Percentiles rank a stretch among this genome's conserved stretches.
Conservation (phyloP, 2,888 invertebrate species). For the Phymatocera aterrima region DNA sequence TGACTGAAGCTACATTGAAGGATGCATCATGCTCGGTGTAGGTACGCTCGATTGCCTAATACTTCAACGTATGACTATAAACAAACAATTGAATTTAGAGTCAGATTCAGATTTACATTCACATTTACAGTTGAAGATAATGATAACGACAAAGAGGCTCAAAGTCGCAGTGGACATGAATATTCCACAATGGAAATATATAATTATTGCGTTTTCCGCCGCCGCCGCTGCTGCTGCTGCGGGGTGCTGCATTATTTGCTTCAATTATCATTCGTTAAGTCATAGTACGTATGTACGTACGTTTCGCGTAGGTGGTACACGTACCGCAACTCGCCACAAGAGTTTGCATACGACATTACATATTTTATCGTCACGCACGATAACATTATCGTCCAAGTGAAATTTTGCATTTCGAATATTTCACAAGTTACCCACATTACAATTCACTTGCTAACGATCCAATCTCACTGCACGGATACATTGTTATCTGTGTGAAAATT, state of each 20-base stretch:
- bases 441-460: neutral
- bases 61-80: neutral
- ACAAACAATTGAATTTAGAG: conserved; percentile 24
- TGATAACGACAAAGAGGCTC: conserved; percentile 7
- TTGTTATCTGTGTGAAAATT: neutral
- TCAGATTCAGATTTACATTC: too few species aligned
- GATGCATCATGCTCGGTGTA: neutral
- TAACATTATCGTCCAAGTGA: neutral
- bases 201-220: neutral
- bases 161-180: neutral
- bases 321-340: neutral
- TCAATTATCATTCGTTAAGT: neutral
- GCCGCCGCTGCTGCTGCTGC: too few species aligned
- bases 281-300: neutral
- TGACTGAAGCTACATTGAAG: neutral
- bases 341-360: neutral
- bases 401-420: neutral
- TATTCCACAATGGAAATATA: neutral
- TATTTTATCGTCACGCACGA: neutral
- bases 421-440: conserved; percentile 18
- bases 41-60: neutral
- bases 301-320: too few species aligned
- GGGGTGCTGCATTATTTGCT: neutral
- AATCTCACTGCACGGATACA: neutral
- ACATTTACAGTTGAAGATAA: too few species aligned